Conservation (phyloP, 1,140 invertebrate genomes). For the Drosophila pallidifrons region DNA sequence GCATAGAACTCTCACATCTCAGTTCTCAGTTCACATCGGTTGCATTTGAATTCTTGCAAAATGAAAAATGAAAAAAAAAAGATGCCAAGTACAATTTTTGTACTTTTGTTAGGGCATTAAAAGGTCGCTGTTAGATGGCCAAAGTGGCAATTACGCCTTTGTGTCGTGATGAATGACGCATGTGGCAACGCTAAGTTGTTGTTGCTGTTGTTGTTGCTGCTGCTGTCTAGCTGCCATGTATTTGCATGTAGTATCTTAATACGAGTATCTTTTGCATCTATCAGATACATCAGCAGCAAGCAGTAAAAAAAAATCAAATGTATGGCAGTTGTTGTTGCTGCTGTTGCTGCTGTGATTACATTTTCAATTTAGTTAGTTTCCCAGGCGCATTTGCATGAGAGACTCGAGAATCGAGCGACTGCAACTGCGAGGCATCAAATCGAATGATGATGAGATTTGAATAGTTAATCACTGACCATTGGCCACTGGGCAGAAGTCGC, state of each 20-base stretch:
- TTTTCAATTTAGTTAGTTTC: conserved; percentile 54
- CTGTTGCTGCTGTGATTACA: conserved; percentile 43
- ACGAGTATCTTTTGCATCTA: conserved; percentile 31
- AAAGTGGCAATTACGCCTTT: conserved; percentile 20
- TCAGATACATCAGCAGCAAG: conserved; percentile 29
- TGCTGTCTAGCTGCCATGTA: no score
- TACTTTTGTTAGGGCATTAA: conserved; percentile 17
- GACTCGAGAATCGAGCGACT: background rate
- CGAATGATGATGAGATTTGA: conserved; percentile 21
- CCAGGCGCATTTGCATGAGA: conserved; percentile 51
- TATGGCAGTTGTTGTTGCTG: conserved; percentile 32
- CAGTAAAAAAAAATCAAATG: conserved; percentile 37
- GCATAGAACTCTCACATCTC: background rate
- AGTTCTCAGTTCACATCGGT: background rate
- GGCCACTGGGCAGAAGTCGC: conserved; percentile 8
- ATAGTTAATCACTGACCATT: conserved; percentile 18
- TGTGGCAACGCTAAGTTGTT: background rate
- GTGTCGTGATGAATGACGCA: conserved; percentile 8
- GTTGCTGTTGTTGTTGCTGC: background rate
- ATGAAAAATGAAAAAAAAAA: no score
- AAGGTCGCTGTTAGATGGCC: conserved; percentile 13
- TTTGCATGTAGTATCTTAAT: background rate
- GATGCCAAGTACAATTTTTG: background rate
- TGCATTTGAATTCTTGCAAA: background rate
- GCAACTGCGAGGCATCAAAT: conserved; percentile 9